Percentiles rank a stretch among this genome's conserved stretches.
phyloP scores from a whole-genome alignment of 1,140 invertebrate genomes.

The Formica selysi region DNA sequence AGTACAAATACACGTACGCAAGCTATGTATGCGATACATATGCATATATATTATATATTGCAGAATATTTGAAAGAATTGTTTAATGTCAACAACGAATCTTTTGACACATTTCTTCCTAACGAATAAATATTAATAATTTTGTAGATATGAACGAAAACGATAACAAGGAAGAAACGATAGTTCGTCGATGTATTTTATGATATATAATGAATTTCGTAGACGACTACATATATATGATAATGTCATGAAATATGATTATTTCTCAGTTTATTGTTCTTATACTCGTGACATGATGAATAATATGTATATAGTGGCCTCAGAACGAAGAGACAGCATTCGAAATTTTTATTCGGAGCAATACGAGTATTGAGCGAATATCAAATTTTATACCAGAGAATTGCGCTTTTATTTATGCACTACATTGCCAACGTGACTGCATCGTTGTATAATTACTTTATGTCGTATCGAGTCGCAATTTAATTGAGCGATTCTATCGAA shows the following conservation, averaged over 20 bases:
- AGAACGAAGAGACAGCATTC: not conserved
- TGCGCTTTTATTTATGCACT: constrained; percentile 27
- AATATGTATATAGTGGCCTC: no score
- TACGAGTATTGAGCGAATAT: not conserved
- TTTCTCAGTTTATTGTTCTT: no score
- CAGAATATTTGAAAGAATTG: no score
- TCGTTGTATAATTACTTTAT: constrained; percentile 41
- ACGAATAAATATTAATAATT: not conserved
- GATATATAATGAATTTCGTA: no score
- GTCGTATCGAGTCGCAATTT: constrained; percentile 29
- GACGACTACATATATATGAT: no score
- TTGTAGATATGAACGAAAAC: no score
- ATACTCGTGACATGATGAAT: no score
- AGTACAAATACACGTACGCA: not conserved
- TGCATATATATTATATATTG: not conserved
- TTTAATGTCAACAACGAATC: not conserved
- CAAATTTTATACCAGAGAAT: constrained; percentile 35
- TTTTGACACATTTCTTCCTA: not conserved
- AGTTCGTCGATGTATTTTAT: no score
- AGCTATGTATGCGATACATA: no score
- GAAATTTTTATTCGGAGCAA: not conserved
- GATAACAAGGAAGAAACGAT: no score
- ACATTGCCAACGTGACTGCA: constrained; percentile 19
- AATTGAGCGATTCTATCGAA: constrained; percentile 25
- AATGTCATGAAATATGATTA: no score